phyloP scores from a whole-genome alignment of 2,797 vertebrate genomes.

The Cephalopachus bancanus region DNA sequence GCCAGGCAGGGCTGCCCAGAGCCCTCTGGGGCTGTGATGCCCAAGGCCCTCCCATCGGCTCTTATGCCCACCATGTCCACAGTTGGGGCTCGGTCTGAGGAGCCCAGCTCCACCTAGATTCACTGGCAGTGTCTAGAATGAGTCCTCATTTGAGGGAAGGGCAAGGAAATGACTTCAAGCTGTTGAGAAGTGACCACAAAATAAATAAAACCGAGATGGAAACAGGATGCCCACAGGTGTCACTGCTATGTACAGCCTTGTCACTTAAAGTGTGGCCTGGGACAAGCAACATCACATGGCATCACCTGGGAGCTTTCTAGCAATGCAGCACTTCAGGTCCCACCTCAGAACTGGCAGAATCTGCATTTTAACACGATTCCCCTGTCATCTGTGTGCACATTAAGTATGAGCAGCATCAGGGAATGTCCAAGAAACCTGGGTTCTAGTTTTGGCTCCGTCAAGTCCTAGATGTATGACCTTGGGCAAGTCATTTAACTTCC shows the following conservation, averaged over 20 bases:
- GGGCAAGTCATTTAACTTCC: neutral
- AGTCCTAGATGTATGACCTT: neutral
- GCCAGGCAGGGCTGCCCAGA: neutral
- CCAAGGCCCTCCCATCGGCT: neutral
- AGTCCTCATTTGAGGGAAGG: neutral
- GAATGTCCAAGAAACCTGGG: neutral
- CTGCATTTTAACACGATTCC: neutral
- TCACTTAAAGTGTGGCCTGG: neutral
- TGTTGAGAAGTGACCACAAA: neutral
- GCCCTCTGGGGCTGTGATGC: neutral
- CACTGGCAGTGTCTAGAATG: neutral
- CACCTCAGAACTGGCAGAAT: neutral
- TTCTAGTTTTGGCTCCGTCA: neutral
- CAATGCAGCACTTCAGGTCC: neutral
- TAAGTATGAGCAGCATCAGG: neutral
- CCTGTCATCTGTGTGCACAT: accelerated
- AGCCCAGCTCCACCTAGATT: neutral
- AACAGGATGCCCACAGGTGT: neutral
- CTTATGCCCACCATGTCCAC: neutral
- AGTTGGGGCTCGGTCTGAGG: neutral
- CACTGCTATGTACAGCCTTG: accelerated
- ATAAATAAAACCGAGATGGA: neutral
- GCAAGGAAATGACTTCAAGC: neutral
- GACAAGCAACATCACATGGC: neutral
- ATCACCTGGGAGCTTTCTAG: neutral